phyloP scores from a whole-genome alignment of 1,140 invertebrate genomes.

The Drosophila pachea region DNA sequence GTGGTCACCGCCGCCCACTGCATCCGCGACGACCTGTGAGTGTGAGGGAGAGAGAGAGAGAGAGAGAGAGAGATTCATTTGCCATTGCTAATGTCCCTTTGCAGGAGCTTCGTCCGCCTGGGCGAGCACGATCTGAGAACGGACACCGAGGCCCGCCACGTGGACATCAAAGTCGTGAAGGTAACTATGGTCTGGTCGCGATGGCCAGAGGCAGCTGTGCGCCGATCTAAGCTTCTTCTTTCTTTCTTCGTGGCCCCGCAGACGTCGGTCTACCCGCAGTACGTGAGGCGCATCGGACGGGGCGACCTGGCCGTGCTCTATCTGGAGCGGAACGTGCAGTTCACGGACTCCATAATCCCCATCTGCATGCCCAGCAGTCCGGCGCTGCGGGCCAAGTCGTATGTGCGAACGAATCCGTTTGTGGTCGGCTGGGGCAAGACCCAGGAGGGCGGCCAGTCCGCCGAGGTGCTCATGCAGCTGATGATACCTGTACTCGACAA shows the following conservation, averaged over 20 bases:
- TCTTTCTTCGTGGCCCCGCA: not conserved
- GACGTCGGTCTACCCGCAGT: constrained; percentile 53
- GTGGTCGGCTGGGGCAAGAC: constrained; percentile 88
- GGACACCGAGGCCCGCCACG: constrained; percentile 60
- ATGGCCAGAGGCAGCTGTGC: not conserved
- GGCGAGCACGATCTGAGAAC: constrained; percentile 73
- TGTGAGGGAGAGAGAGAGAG: not conserved
- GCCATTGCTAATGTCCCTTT: not conserved
- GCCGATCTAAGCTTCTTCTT: not conserved
- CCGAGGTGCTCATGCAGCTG: constrained; percentile 83
- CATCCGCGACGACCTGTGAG: constrained; percentile 64
- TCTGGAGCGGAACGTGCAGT: constrained; percentile 62
- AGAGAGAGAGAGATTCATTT: not conserved
- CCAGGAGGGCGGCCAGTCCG: constrained; percentile 81
- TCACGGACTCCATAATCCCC: constrained; percentile 50
- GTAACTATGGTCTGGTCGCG: constrained; percentile 21
- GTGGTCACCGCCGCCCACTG: constrained; percentile 76
- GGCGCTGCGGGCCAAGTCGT: constrained; percentile 49
- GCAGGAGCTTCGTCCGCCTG: constrained; percentile 57
- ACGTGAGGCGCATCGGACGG: constrained; percentile 63
- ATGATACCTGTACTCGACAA: constrained; percentile 86
- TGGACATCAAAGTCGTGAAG: constrained; percentile 55
- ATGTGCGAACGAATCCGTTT: constrained; percentile 81
- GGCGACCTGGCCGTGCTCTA: constrained; percentile 69
- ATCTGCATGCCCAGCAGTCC: constrained; percentile 60